Conservation (phyloP, 2,113 vertebrate species). For the Suncus etruscus region DNA sequence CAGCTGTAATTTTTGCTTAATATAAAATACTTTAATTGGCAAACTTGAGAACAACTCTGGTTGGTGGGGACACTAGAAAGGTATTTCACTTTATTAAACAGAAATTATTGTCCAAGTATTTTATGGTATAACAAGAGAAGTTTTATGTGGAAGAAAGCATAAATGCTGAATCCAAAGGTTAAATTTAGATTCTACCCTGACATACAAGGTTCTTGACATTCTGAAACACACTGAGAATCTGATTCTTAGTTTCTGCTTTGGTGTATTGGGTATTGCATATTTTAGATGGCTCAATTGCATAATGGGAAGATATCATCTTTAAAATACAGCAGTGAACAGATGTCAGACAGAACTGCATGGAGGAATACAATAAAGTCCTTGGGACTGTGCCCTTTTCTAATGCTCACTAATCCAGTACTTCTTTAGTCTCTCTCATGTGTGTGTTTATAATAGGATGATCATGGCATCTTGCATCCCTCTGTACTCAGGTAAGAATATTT, state of each 20-base stretch:
- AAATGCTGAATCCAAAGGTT: not conserved
- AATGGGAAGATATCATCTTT: not conserved
- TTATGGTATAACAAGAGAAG: not conserved
- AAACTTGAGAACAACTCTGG: conserved; percentile 15
- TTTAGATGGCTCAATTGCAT: not conserved
- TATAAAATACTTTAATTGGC: conserved; percentile 59
- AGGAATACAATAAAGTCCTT: not conserved
- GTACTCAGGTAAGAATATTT: not conserved
- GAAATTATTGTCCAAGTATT: not conserved
- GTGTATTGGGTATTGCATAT: not conserved
- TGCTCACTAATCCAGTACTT: not conserved
- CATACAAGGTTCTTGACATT: no score
- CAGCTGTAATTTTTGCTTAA: not conserved
- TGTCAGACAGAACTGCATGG: not conserved
- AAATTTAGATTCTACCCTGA: not conserved
- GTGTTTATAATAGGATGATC: not conserved
- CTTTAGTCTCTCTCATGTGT: not conserved
- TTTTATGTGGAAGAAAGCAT: conserved; percentile 3
- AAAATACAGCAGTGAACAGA: not conserved
- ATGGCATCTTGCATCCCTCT: not conserved
- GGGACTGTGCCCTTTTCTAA: not conserved
- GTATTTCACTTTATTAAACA: conserved; percentile 7
- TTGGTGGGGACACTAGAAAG: not conserved
- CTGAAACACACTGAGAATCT: not conserved
- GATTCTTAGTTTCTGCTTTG: conserved; percentile 21